Conservation (phyloP, 2,888 invertebrate species). For the Caenorhabditis parvicauda region DNA sequence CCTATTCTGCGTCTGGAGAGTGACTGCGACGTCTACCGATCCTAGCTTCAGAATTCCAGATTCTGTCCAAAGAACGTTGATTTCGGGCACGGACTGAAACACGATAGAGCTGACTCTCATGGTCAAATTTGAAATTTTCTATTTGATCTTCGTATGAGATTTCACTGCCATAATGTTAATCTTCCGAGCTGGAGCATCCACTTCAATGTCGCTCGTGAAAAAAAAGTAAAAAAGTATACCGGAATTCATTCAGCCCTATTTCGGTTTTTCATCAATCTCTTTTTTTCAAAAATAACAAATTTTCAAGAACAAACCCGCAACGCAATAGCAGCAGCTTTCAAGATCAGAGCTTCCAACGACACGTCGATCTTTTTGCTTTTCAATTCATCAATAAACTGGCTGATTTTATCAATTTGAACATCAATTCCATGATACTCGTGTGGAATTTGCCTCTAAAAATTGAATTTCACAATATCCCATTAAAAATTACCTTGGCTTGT, state of each 20-base stretch:
- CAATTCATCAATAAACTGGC: slow-evolving; percentile 67
- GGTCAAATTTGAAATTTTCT: background rate
- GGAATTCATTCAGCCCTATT: background rate
- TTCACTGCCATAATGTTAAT: background rate
- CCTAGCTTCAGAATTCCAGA: slow-evolving; percentile 20
- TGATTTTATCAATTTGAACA: slow-evolving; percentile 68
- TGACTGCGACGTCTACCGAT: slow-evolving; percentile 86
- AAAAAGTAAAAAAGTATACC: background rate
- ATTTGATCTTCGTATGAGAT: background rate
- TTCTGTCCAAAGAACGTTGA: slow-evolving; percentile 33
- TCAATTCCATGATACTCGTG: slow-evolving; percentile 71
- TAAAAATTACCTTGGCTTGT: slow-evolving; percentile 68
- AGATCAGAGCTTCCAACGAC: slow-evolving; percentile 73
- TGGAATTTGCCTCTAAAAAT: slow-evolving; percentile 70
- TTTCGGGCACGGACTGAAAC: slow-evolving; percentile 29
- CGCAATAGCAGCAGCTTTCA: slow-evolving; percentile 71
- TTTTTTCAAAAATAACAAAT: background rate
- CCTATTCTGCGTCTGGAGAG: slow-evolving; percentile 85
- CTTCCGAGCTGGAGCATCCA: background rate
- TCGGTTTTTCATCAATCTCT: no score
- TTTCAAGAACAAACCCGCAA: slow-evolving; percentile 64
- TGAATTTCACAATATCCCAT: slow-evolving; percentile 12
- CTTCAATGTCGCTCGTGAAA: background rate
- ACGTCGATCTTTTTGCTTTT: slow-evolving; percentile 61
- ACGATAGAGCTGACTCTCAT: no score